phyloP scores from a whole-genome alignment of 2,888 invertebrate species.

The Oxystoma pomonae region DNA sequence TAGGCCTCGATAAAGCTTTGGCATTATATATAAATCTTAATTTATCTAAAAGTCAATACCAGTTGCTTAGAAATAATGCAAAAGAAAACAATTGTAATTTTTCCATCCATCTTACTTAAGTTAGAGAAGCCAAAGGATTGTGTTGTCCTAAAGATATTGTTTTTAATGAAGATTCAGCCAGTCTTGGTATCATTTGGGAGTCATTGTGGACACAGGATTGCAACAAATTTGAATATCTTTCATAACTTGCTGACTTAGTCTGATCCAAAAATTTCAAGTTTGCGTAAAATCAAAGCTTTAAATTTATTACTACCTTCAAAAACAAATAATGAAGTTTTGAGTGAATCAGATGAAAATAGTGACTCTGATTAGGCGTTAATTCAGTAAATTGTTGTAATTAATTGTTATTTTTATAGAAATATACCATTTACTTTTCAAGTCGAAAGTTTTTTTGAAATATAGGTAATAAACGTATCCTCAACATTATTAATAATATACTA shows the following conservation, averaged over 20 bases:
- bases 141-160: not conserved
- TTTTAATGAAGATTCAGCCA: not conserved
- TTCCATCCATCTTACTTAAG: too few species aligned
- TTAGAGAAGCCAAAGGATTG: too few species aligned
- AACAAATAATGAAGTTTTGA: not conserved
- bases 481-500: too few species aligned
- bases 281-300: not conserved
- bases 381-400: not conserved
- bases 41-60: too few species aligned
- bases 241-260: not conserved
- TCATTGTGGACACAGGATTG: slow-evolving; percentile 1
- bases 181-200: not conserved
- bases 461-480: too few species aligned
- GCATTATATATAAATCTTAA: too few species aligned
- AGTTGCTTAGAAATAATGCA: too few species aligned
- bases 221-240: not conserved
- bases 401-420: not conserved
- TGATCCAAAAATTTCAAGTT: not conserved
- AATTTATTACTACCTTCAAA: not conserved
- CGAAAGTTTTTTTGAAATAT: not conserved
- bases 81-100: too few species aligned
- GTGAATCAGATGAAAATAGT: not conserved
- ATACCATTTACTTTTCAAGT: not conserved
- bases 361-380: slow-evolving; percentile 1
- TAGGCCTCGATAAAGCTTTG: too few species aligned